These are phyloP conservation scores for Spodoptera littoralis DNA, from an alignment of 2,888 invertebrate genomes.

Conservation along the genomic window DNA sequence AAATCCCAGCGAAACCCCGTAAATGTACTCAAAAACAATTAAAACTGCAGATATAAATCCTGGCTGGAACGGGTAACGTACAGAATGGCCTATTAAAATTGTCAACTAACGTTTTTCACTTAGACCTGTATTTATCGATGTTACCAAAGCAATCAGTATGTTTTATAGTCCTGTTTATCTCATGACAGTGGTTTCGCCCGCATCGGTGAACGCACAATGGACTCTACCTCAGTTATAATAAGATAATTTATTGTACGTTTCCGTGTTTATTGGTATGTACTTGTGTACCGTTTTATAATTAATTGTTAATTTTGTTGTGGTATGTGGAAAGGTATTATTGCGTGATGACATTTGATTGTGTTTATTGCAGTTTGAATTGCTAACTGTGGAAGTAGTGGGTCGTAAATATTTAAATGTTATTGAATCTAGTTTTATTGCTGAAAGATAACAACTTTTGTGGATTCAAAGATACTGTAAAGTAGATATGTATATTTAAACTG, in stretches of 20 bases:
- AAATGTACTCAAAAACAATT: slow-evolving; percentile 45
- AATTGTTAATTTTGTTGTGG: slow-evolving; percentile 70
- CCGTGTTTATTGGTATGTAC: slow-evolving; percentile 61
- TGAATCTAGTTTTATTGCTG: slow-evolving; percentile 26
- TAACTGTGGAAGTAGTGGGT: slow-evolving; percentile 35
- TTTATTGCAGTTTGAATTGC: slow-evolving; percentile 49
- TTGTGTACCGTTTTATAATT: slow-evolving; percentile 68
- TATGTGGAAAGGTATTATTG: slow-evolving; percentile 24
- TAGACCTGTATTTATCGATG: slow-evolving; percentile 68
- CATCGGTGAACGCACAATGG: slow-evolving; percentile 58
- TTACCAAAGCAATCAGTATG: slow-evolving; percentile 65
- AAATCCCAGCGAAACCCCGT: slow-evolving; percentile 20
- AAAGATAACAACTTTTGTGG: slow-evolving; percentile 6
- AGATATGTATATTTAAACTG: too few species aligned
- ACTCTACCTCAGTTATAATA: slow-evolving; percentile 64
- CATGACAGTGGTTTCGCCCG: slow-evolving; percentile 56
- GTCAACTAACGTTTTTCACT: slow-evolving; percentile 65
- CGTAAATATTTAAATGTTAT: slow-evolving; percentile 29
- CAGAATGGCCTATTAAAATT: slow-evolving; percentile 54
- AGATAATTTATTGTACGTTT: slow-evolving; percentile 74
- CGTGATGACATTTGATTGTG: slow-evolving; percentile 44
- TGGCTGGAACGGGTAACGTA: slow-evolving; percentile 41
- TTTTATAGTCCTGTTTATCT: slow-evolving; percentile 68
- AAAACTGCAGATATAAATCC: slow-evolving; percentile 42
- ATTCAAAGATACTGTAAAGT: too few species aligned